Evolutionary conservation across 2,888 invertebrate species (phyloP), one percentile per base, ranked within the genome.

Genomic region (Aelia acuminata): DNA sequence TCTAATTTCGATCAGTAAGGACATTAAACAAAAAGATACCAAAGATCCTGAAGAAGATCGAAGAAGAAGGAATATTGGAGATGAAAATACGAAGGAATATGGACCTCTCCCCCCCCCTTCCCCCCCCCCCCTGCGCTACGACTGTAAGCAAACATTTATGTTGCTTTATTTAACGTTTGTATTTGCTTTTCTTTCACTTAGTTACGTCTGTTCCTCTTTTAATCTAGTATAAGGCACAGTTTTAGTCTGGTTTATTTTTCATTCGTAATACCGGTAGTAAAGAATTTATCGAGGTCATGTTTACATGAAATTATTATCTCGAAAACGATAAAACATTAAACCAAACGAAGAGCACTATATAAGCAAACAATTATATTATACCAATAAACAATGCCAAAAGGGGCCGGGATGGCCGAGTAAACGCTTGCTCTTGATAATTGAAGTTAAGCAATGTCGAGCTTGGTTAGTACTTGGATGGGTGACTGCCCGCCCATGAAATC

Each of bases 111-210:
- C 15, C 8, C 26, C 26, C 57, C 26, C 49, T 49, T n/a, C 53
- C 8, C 26, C 26, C 8, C 13, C 13, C n/a, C 26, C 26, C 3
- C 63, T 35, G 35, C 63, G 18, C 63, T 35, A 70, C 63, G 18
- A 5, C 63, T 70, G 63, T 70, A 70, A 35, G 10, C 63, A 70
- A 70, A 70, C 63, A 70, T 70, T 70, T 70, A 70, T 70, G 35
- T 31, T 70, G 20, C 63, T 70, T 70, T 70, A 70, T 70, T 35
- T 70, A 70, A 31, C 31, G 31, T 70, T 70, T 70, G 13, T 70
- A 70, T 70, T 70, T 70, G 63, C 63, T 70, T 70, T 35, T 35
- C 31, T 35, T 70, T 70, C 63, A 35, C 63, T 70, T 70, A 15
- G 63, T 70, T 35, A 35, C 63, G 31, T 70, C 35, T 70, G 18